A percentile compares a stretch with the other conserved stretches of the same genome.
These are phyloP conservation scores for Vicugna pacos DNA, from an alignment of 2,113 vertebrate species.

Conservation along the genomic window DNA sequence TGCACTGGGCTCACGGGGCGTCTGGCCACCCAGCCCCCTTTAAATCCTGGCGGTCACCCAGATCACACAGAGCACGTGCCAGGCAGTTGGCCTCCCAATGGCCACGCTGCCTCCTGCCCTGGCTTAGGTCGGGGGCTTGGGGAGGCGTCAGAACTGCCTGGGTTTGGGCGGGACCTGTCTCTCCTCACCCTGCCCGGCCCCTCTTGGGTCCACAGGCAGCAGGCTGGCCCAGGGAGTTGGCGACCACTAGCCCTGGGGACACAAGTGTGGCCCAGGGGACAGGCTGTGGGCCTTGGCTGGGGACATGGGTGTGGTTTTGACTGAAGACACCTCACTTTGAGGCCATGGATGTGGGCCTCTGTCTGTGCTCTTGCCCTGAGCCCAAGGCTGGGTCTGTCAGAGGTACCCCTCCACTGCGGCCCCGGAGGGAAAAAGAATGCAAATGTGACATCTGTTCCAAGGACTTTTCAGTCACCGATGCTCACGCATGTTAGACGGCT, in stretches of 20 bases:
- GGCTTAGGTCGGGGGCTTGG: accelerated
- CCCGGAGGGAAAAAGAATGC: not conserved
- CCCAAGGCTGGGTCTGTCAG: accelerated
- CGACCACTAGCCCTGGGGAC: accelerated
- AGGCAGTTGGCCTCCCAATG: accelerated
- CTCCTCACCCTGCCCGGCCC: not conserved
- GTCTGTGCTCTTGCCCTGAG: not conserved
- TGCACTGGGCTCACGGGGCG: accelerated
- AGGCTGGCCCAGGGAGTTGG: not conserved
- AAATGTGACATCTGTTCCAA: not conserved
- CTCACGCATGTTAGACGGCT: accelerated
- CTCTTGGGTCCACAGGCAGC: not conserved
- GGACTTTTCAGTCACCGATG: not conserved
- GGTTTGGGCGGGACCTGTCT: not conserved
- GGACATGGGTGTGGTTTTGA: not conserved
- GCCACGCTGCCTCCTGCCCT: accelerated
- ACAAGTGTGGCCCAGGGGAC: not conserved
- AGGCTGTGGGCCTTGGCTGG: not conserved
- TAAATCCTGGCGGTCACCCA: not conserved
- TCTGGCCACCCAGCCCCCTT: not conserved
- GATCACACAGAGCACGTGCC: accelerated
- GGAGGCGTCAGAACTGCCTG: not conserved
- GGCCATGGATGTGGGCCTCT: not conserved
- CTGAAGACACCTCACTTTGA: not conserved
- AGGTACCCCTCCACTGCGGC: not conserved